Evolutionary conservation across 2,888 invertebrate genomes (phyloP).

Genomic region (Erebia aethiops): DNA sequence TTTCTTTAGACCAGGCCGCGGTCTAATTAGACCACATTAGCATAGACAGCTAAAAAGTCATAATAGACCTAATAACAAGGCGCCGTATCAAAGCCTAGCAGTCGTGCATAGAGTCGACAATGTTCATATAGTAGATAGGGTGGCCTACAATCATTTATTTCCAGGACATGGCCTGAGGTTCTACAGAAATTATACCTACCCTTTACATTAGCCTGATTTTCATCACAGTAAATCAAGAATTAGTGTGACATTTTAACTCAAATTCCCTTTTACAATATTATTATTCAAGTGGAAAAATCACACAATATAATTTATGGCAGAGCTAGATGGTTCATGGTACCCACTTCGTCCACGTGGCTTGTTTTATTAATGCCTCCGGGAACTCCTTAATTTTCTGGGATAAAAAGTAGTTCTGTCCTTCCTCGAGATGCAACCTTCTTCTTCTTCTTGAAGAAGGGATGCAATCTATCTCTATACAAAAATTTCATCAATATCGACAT

Average conservation of each 20-base stretch:
- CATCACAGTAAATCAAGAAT: not conserved
- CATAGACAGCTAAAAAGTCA: slow-evolving; percentile 20
- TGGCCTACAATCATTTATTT: not conserved
- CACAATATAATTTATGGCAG: too few relatives aligned
- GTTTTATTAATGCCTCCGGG: too few relatives aligned
- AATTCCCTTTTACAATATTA: too few relatives aligned
- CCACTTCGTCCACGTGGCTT: too few relatives aligned
- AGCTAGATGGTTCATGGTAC: too few relatives aligned
- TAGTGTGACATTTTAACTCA: not conserved
- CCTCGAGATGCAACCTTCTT: too few relatives aligned
- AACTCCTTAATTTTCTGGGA: too few relatives aligned
- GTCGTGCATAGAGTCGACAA: slow-evolving; percentile 20
- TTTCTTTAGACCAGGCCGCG: slow-evolving; percentile 17
- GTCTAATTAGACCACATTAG: slow-evolving; percentile 5
- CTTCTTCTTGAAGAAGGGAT: too few relatives aligned
- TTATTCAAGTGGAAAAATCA: too few relatives aligned
- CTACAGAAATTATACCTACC: not conserved
- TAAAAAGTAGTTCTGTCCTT: too few relatives aligned
- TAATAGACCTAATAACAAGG: slow-evolving; percentile 22
- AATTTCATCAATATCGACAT: too few relatives aligned
- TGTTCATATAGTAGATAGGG: slow-evolving; percentile 3
- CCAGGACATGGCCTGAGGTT: not conserved
- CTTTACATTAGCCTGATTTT: not conserved
- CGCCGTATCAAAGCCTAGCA: slow-evolving; percentile 19
- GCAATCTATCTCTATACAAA: too few relatives aligned